These are phyloP conservation scores for Cancer borealis DNA, from an alignment of 2,888 invertebrate genomes.

Conservation along the genomic window DNA sequence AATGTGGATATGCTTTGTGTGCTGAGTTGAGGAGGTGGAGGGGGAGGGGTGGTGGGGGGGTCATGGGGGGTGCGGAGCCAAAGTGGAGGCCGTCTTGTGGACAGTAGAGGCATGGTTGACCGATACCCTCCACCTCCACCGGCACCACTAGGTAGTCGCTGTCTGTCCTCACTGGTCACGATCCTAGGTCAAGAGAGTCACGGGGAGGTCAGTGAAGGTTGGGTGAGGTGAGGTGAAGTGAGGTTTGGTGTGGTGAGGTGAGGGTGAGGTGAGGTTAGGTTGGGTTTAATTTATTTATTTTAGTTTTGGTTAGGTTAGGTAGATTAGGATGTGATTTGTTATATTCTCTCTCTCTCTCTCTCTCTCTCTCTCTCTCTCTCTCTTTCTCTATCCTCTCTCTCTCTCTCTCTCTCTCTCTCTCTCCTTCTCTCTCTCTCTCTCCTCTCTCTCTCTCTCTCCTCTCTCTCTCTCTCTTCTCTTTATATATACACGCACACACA, in stretches of 20 bases:
- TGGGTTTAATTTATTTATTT: background rate
- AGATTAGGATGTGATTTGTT: too few relatives aligned
- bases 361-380: too few relatives aligned
- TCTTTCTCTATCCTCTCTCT: too few relatives aligned
- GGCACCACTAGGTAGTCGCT: conserved; percentile 87
- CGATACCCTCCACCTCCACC: conserved; percentile 90
- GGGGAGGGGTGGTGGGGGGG: conserved; percentile 84
- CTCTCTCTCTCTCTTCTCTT: too few relatives aligned
- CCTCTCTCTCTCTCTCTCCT: too few relatives aligned
- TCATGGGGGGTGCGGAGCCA: conserved; percentile 88
- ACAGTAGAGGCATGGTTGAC: conserved; percentile 87
- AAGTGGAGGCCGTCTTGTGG: conserved; percentile 90
- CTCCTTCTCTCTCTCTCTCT: too few relatives aligned
- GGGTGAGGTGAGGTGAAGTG: background rate
- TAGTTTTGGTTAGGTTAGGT: background rate
- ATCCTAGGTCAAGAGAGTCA: conserved; percentile 63
- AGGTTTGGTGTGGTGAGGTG: background rate
- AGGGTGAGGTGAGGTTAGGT: background rate
- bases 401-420: too few relatives aligned
- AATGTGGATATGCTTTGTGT: conserved; percentile 85
- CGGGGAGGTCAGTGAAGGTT: background rate
- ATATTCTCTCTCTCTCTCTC: too few relatives aligned
- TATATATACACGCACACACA: too few relatives aligned
- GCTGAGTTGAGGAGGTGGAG: conserved; percentile 86
- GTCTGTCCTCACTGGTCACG: conserved; percentile 73